Evolutionary conservation across 2,888 invertebrate species (phyloP), one percentile per base, ranked within the genome.

Genomic region (Drepana falcataria): DNA sequence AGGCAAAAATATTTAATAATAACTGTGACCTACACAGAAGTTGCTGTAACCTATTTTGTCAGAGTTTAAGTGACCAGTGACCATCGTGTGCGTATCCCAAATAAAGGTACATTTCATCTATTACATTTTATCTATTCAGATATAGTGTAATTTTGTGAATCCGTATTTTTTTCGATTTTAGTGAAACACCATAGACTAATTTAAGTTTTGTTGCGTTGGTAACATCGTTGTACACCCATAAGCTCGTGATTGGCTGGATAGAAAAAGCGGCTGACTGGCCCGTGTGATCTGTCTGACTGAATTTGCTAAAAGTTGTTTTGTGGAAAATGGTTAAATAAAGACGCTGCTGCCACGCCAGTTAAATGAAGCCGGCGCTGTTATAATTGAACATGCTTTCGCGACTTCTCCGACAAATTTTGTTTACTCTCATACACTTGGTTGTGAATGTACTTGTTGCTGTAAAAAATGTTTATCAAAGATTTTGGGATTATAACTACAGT

Each of bases 391-490:
- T 91, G 91, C 76, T 91, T 65, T 83, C 91, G 57, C 78, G 73
- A 65, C 61, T 86, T 47, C 70, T 90, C 57, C 78, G 89, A 57
- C 77, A 83, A 63, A 69, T 85, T 67, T 68, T 91, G 55, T 87
- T 83, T 79, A 74, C 68, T 57, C 60, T 90, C 54, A 68, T 87
- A 64, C 91, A 91, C 80, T 85, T 84, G 56, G 71, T 84, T 61
- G 73, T 87, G 66, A 83, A 77, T 73, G 64, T 89, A 86, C 85
- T 90, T 85, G 86, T 89, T 87, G 85, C 86, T 79, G 72, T 84
- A 66, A 81, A 84, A 71, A 87, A 86, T 86, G 81, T 82, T 83
- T 86, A 81, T 76, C 73, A 76, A 67, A 75, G 70, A 75, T 79
- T 81, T 69, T 73, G 73, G 73, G 65, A 66, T 59, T 78, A 75